phyloP scores from a whole-genome alignment of 2,797 vertebrate genomes.

The Pithecia hirsuta region DNA sequence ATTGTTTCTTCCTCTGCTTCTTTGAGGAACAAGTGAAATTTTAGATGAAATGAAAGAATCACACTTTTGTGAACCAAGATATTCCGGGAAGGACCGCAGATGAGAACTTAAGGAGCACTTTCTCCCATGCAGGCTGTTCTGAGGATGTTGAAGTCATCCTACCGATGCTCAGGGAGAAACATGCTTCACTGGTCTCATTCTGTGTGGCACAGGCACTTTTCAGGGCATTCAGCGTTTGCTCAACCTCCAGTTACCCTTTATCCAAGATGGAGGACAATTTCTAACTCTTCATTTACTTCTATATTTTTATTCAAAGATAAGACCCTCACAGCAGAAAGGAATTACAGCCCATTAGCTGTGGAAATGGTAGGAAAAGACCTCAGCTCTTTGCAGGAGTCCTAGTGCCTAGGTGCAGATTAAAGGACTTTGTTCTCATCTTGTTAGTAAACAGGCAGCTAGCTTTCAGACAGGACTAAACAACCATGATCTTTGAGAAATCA shows the following conservation, averaged over 20 bases:
- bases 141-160: not conserved
- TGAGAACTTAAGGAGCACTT: not conserved
- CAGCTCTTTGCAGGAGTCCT: too few species aligned
- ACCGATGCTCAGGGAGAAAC: not conserved
- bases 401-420: not conserved
- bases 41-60: not conserved
- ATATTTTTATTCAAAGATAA: not conserved
- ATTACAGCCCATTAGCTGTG: not conserved
- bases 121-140: not conserved
- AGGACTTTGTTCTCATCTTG: not conserved
- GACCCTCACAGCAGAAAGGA: not conserved
- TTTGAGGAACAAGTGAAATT: not conserved
- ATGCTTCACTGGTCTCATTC: not conserved
- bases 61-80: not conserved
- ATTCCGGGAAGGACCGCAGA: not conserved
- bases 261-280: not conserved
- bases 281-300: not conserved
- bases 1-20: not conserved
- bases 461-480: not conserved
- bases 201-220: rapidly evolving
- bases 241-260: not conserved
- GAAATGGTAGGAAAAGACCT: not conserved
- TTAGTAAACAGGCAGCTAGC: not conserved
- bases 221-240: not conserved
- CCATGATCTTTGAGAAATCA: not conserved